Base-by-base conservation (phyloP, 2,888 invertebrate species). In the Spodoptera picta region DNA sequence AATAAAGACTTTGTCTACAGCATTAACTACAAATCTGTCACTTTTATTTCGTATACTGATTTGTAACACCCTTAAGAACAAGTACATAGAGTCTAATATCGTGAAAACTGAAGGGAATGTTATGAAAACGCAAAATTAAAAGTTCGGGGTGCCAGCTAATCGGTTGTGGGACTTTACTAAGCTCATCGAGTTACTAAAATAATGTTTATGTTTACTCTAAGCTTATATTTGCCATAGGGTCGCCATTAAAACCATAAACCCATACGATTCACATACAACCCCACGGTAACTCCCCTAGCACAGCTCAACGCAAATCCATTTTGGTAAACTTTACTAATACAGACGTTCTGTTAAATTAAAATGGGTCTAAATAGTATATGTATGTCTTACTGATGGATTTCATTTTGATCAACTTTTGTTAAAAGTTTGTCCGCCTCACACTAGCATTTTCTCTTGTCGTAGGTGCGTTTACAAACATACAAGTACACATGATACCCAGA, bases 111-210 rank as follows among this genome's bases (percentile, higher is more conserved):
- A 42, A 11, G 0, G 4, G 3, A 43, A 7, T 7, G 11, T 2
- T 4, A 1, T 4, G 1, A 14, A 45, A 23, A 6, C 24, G 51
- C 24, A 48, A n/a, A 48, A 11, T 52, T 10, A 57, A 54, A 47
- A 36, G 2, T 23, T 70, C 72, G 82, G 88, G 90, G 89, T 76
- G 76, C 60, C 14, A 72, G 78, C 83, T 92, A 92, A 93, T 92
- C 92, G 88, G 83, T 84, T 86, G 89, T 90, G 91, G 89, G 91
- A 90, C 84, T 84, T 81, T 81, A 79, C 83, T 90, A 88, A 91
- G 91, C 92, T 93, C 88, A 92, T 93, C 93, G 90, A 86, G 88
- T 94, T 93, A 94, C 94, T 92, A 90, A 86, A 93, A 94, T 92
- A 93, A 94, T 93, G 93, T 94, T 94, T 92, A 87, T 93, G 87